Conservation (phyloP, 2,888 invertebrate genomes). For the Acleris cristana region DNA sequence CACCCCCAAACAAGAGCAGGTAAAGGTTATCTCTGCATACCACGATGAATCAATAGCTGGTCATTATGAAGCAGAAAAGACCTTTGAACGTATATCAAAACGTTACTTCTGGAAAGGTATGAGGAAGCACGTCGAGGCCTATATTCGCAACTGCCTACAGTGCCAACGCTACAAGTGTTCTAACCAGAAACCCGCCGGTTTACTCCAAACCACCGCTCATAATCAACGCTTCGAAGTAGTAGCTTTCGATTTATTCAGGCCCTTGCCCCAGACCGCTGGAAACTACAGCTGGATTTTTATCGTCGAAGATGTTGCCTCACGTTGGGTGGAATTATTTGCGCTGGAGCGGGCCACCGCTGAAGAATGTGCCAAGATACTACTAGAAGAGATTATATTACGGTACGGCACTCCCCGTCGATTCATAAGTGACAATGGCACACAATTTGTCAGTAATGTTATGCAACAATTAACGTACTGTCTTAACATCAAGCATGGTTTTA, state of each 20-base stretch:
- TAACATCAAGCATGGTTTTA: conserved; percentile 46
- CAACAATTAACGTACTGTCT: conserved; percentile 50
- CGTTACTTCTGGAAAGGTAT: conserved; percentile 29
- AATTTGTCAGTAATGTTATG: conserved; percentile 53
- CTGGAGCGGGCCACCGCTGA: conserved; percentile 40
- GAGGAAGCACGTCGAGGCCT: conserved; percentile 27
- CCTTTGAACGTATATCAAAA: conserved; percentile 1
- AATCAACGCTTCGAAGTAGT: conserved; percentile 43
- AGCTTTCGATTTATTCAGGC: conserved; percentile 45
- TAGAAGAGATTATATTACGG: conserved; percentile 43
- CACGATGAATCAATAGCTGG: neutral
- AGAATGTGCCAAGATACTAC: conserved; percentile 35
- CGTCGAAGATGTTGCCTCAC: conserved; percentile 39
- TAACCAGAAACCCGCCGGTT: conserved; percentile 48
- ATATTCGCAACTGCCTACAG: conserved; percentile 14
- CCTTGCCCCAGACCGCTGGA: conserved; percentile 38
- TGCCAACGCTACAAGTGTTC: conserved; percentile 47
- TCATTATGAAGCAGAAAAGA: conserved; percentile 5
- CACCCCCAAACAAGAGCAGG: neutral
- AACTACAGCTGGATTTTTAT: conserved; percentile 43
- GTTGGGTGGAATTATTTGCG: conserved; percentile 46
- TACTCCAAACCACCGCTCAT: conserved; percentile 44
- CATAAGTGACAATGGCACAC: conserved; percentile 54
- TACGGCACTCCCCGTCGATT: conserved; percentile 50
- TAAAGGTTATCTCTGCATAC: neutral